Base-by-base conservation (phyloP, 2,797 vertebrate genomes). In the Neosilurus mollespiculum region DNA sequence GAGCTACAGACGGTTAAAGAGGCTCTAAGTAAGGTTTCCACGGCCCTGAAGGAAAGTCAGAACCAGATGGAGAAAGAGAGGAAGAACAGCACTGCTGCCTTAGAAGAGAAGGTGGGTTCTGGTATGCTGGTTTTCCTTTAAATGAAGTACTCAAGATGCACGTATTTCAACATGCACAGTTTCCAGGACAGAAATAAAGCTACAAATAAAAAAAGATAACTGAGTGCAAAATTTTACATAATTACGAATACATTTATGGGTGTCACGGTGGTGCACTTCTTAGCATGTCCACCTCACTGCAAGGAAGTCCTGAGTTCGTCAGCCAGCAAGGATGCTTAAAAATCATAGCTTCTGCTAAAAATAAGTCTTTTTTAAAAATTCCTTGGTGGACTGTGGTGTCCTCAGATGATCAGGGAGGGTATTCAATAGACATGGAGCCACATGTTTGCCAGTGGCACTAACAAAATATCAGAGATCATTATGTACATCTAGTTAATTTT, bases 51-150 rank as follows among this genome's bases (percentile, higher is more conserved):
- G 89, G 96, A 95, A 82, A 94, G 87, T 86, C 95, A 91, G 86
- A 92, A 90, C 87, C 95, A 95, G 79, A 91, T 97, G 89, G 96
- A 98, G 85, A 93, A 94, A 22, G 97, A 98, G 91, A 95, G 91
- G 89, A 96, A 96, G 89, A 96, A 90, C 89, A 93, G 92, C 84
- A 96, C 95, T 91, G 89, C 93, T 72, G 87, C 91, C 73, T 69
- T 95, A 83, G 93, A 92, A 86, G 96, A 98, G 86, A 96, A 96
- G 95, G 98, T 98, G 86, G 89, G 95, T 85, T n/a, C n/a, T 75
- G 24, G 0, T 30, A 11, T 16, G 26, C 18, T 69, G 12, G 24
- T 76, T 58, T 59, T 72, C 22, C 5, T 73, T 30, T 3, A 75
- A 22, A 43, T 43, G 6, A 75, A 58, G n/a, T 8, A 18, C n/a